Conservation (phyloP, 2,797 vertebrate genomes). For the Cynopterus sphinx region DNA sequence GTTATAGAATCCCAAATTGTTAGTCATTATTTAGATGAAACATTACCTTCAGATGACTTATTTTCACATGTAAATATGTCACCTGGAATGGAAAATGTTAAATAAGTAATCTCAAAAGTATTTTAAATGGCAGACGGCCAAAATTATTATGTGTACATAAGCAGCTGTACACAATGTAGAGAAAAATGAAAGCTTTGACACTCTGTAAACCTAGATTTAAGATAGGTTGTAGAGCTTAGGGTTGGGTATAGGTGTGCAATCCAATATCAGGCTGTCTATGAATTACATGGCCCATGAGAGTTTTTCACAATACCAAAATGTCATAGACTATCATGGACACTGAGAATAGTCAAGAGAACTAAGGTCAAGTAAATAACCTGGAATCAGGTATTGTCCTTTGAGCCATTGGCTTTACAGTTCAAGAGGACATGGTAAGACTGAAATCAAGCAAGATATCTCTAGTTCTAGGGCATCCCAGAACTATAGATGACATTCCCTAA, state of each 20-base stretch:
- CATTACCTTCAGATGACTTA: constrained; percentile 18
- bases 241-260: accelerated
- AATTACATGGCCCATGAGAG: neutral
- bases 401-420: neutral
- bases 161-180: neutral
- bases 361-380: neutral
- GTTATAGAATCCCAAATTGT: neutral
- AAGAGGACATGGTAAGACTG: neutral
- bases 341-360: neutral
- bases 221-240: neutral
- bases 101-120: constrained; percentile 43
- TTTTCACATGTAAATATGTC: constrained; percentile 36
- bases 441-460: neutral
- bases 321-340: neutral
- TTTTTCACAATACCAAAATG: neutral
- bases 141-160: neutral
- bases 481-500: neutral
- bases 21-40: constrained; percentile 37
- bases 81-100: constrained; percentile 38
- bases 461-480: neutral
- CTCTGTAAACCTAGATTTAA: neutral
- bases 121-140: constrained; percentile 22
- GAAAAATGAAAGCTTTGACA: neutral
- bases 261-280: neutral
- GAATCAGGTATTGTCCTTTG: neutral